These are phyloP conservation scores for Echinometra lucunter DNA, from an alignment of 53 echinoderm and acorn worm genomes.

Conservation along the genomic window DNA sequence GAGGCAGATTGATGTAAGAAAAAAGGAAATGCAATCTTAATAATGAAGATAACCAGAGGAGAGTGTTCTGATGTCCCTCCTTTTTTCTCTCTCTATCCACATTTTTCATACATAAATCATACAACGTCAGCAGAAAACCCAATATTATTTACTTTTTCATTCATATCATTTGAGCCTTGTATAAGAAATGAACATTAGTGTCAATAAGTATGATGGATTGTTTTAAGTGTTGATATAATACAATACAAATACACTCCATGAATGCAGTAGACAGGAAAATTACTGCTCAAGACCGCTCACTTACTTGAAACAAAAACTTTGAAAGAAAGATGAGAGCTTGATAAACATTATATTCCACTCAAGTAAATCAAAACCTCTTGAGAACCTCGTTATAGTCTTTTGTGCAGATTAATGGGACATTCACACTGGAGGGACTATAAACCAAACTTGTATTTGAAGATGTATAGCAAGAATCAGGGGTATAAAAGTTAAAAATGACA, in stretches of 20 bases:
- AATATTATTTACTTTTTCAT: not conserved
- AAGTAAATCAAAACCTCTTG: constrained; percentile 41
- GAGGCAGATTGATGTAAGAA: not conserved
- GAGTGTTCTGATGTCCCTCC: not conserved
- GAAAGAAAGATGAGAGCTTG: constrained; percentile 2
- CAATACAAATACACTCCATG: not conserved
- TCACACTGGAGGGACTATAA: not conserved
- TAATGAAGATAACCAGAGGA: not conserved
- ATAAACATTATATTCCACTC: not conserved
- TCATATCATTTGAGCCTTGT: not conserved
- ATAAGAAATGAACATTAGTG: not conserved
- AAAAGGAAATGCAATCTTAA: too few relatives aligned
- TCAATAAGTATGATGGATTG: constrained; percentile 29
- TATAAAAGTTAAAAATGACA: not conserved
- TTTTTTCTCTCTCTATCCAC: not conserved
- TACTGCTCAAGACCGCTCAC: not conserved
- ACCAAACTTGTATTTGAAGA: not conserved
- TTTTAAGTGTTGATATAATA: not conserved
- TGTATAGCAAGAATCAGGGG: not conserved
- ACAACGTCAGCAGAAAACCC: not conserved
- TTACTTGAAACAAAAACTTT: constrained; percentile 52
- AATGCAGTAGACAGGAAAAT: not conserved
- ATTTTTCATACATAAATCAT: not conserved
- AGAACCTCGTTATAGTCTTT: not conserved
- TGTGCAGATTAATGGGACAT: not conserved